A percentile compares a stretch with the other conserved stretches of the same genome.
Evolutionary conservation across 2,888 invertebrate genomes (phyloP).

Genomic region (Globia sparganii): DNA sequence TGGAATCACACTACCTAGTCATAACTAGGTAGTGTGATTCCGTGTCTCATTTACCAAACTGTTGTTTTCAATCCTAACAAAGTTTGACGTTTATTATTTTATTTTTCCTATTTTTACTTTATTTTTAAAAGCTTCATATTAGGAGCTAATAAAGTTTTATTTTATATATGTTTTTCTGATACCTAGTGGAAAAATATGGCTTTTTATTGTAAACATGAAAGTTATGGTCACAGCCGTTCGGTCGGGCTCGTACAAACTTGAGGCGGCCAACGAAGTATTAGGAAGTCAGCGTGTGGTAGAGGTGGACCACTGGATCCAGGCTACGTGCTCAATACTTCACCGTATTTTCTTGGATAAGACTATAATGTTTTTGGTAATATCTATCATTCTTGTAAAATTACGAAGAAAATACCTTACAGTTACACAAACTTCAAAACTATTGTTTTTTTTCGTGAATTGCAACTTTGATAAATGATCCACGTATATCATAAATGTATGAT

Average conservation of each 20-base stretch:
- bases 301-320: conserved; percentile 40
- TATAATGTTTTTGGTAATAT: neutral
- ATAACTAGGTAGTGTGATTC: neutral
- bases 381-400: neutral
- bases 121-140: neutral
- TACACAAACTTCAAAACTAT: neutral
- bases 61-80: too few species aligned
- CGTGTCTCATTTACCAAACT: neutral
- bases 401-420: neutral
- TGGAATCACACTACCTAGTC: too few species aligned
- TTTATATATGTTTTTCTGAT: neutral
- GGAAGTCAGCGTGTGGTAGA: conserved; percentile 34
- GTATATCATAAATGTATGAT: neutral
- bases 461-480: too few species aligned
- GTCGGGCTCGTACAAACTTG: conserved; percentile 67
- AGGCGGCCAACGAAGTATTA: conserved; percentile 57
- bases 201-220: neutral
- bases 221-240: conserved; percentile 54
- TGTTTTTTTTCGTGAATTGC: neutral
- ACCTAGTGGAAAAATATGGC: neutral
- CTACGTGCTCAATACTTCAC: conserved; percentile 27
- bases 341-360: conserved; percentile 12
- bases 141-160: neutral
- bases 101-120: neutral
- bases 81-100: neutral